Conservation (phyloP, 2,888 invertebrate genomes). For the Adelognathus sp. region DNA sequence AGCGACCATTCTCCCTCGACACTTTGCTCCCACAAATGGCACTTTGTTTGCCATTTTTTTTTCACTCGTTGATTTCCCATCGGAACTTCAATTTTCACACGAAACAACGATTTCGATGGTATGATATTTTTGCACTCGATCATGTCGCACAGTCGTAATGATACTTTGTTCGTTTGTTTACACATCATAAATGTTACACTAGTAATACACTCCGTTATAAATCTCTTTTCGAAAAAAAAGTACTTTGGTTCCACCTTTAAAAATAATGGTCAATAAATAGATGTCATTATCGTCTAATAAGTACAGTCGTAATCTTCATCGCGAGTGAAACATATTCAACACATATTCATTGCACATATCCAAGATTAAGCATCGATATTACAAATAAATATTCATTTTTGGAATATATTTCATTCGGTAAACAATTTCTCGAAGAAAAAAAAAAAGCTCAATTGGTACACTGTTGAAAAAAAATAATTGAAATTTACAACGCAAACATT, state of each 20-base stretch:
- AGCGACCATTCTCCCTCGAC: slow-evolving; percentile 14
- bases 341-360: too few relatives aligned
- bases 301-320: background rate
- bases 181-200: background rate
- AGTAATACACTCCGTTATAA: slow-evolving; percentile 3
- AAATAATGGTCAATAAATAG: slow-evolving; percentile 23
- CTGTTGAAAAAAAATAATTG: too few relatives aligned
- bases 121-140: background rate
- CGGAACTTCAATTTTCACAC: slow-evolving; percentile 35
- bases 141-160: background rate
- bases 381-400: too few relatives aligned
- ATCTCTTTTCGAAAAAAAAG: background rate
- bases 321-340: background rate
- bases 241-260: slow-evolving; percentile 8
- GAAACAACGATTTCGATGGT: slow-evolving; percentile 31
- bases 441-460: too few relatives aligned
- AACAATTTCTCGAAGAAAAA: too few relatives aligned
- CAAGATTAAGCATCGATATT: too few relatives aligned
- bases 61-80: background rate
- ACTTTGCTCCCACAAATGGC: slow-evolving; percentile 77
- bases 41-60: slow-evolving; percentile 68
- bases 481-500: too few relatives aligned
- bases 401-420: too few relatives aligned
- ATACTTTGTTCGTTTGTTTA: background rate
- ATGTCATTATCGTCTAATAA: background rate